Conservation (phyloP, 2,888 invertebrate species). For the Apodemia duryi region DNA sequence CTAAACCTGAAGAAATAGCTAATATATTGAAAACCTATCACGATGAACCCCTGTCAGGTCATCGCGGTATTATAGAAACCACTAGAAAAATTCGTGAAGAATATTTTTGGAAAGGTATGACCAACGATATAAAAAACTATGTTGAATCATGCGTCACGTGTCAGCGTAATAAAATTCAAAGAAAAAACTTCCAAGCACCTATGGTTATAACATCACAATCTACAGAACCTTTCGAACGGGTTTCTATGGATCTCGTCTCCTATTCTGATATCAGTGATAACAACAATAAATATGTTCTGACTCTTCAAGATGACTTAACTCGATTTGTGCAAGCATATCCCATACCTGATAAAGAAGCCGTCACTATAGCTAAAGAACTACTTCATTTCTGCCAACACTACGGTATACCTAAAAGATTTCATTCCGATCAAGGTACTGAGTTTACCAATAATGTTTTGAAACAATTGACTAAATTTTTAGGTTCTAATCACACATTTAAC, state of each 20-base stretch:
- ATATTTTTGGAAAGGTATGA: conserved; percentile 42
- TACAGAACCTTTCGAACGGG: conserved; percentile 40
- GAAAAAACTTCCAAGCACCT: conserved; percentile 38
- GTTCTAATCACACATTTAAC: conserved; percentile 37
- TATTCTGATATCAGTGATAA: conserved; percentile 39
- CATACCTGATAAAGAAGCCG: conserved; percentile 40
- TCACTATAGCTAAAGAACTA: conserved; percentile 37
- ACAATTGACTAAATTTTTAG: conserved; percentile 39
- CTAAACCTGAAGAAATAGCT: conserved; percentile 35
- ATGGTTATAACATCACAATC: conserved; percentile 41
- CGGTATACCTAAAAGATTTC: conserved; percentile 40
- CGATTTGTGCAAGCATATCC: conserved; percentile 41
- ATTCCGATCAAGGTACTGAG: conserved; percentile 42
- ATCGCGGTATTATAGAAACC: conserved; percentile 39
- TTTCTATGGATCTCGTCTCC: conserved; percentile 41
- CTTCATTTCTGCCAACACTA: conserved; percentile 41
- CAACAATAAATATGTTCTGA: conserved; percentile 38
- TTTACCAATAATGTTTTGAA: conserved; percentile 38
- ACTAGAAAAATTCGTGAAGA: conserved; percentile 37
- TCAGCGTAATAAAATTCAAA: conserved; percentile 39
- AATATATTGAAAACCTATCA: conserved; percentile 38
- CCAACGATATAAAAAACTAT: conserved; percentile 37
- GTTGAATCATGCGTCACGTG: conserved; percentile 35
- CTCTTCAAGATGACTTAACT: conserved; percentile 40
- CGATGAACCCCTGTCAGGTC: conserved; percentile 38